Base-by-base conservation (phyloP, 2,113 vertebrate species). In the Gasterosteus aculeatus region DNA sequence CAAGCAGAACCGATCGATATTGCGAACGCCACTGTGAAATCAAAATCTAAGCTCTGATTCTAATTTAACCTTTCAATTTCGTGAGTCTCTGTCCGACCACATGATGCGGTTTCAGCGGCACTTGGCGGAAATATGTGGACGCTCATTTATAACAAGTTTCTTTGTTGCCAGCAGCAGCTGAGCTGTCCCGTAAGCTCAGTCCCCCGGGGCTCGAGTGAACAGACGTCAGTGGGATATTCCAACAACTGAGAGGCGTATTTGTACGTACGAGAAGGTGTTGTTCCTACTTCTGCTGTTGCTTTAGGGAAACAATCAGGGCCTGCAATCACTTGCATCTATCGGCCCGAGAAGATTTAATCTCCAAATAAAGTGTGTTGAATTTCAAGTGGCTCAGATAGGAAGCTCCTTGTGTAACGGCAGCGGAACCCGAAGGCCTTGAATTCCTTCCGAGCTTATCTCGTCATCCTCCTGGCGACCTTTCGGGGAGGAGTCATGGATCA, bases 401-500 rank as follows among this genome's bases (percentile, higher is more conserved):
- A 80, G 79, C 65, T 63, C 46, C 83, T 74, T 49, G 72, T 86
- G 78, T 69, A 22, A 72, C 7, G 31, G 71, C 76, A 63, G 79
- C 59, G 57, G n/a, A 75, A 68, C 31, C 69, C 76, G 80, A 82
- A 84, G 78, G 71, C 83, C 85, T 86, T 88, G 87, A 89, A 90
- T 87, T 88, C 79, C 64, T 84, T 54, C 73, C 58, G 47, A 66
- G 77, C 75, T 89, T 90, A 87, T 86, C 87, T 86, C 67, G 72
- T 89, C 83, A 87, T 87, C 87, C 84, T 81, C 86, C 85, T 81
- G 78, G 78, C 51, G 73, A 88, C 76, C 86, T 89, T 77, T 83
- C 78, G 53, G 80, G 74, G 84, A 88, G 49, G 18, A 69, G 80
- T 68, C 49, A 26, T 77, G 80, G 84, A 88, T 91, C 73, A 31